A percentile compares a stretch with the other conserved stretches of the same genome.
phyloP scores from a whole-genome alignment of 2,888 invertebrate genomes.

The Buathra laborator region DNA sequence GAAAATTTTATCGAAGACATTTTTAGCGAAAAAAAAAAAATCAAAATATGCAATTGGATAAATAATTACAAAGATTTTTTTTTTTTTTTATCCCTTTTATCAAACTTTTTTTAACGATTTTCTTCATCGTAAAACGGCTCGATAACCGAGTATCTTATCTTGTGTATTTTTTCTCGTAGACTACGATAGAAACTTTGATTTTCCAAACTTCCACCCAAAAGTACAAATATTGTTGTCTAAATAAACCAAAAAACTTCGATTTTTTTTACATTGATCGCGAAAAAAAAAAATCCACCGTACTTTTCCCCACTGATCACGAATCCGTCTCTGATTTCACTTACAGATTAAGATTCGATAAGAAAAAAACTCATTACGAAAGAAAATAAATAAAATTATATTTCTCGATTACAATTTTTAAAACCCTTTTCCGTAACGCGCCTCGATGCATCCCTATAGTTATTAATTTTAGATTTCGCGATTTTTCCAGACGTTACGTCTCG shows the following conservation, averaged over 20 bases:
- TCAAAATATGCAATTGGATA: no score
- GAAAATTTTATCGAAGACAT: not conserved
- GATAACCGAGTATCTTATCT: not conserved
- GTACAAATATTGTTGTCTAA: not conserved
- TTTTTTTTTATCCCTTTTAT: not conserved
- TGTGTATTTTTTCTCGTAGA: not conserved
- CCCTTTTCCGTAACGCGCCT: not conserved
- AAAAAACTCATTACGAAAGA: not conserved
- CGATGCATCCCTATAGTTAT: not conserved
- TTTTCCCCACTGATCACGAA: not conserved
- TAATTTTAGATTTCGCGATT: not conserved
- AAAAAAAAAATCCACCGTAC: not conserved
- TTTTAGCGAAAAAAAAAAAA: no score
- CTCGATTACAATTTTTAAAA: not conserved
- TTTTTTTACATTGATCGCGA: not conserved
- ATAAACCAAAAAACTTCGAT: not conserved
- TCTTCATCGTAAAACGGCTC: not conserved
- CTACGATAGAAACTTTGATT: not conserved
- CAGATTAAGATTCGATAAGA: not conserved
- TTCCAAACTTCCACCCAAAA: not conserved
- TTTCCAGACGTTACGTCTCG: slow-evolving; percentile 1
- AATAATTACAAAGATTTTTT: no score
- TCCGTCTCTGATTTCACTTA: not conserved
- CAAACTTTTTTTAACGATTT: not conserved
- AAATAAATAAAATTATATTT: not conserved